Conservation (phyloP, 2,888 invertebrate genomes). For the Caprella mutica region DNA sequence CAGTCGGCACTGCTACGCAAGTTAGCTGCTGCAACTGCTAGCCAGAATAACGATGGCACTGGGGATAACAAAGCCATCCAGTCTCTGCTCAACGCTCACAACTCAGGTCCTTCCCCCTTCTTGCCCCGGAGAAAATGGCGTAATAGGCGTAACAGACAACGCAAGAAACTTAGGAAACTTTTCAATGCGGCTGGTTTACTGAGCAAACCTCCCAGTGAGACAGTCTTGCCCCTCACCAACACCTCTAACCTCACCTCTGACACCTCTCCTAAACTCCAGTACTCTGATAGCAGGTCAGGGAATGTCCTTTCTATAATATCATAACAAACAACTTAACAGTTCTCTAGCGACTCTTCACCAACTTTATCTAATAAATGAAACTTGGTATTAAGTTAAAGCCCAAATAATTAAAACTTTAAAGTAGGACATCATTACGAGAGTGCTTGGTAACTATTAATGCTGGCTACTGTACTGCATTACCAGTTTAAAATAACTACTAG, state of each 20-base stretch:
- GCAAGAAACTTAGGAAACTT: slow-evolving; percentile 23
- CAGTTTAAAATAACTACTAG: no score
- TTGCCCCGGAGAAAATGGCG: slow-evolving; percentile 31
- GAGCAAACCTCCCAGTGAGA: no score
- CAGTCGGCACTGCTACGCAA: slow-evolving; percentile 32
- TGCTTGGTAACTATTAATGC: no score
- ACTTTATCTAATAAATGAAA: no score
- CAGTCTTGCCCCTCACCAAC: not conserved
- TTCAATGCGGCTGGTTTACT: slow-evolving; percentile 8
- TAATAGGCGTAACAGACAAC: slow-evolving; percentile 27
- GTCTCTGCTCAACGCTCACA: not conserved
- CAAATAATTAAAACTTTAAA: no score
- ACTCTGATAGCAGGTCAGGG: no score
- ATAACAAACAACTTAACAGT: no score
- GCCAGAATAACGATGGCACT: not conserved
- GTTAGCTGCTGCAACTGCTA: slow-evolving; percentile 20
- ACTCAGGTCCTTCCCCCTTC: slow-evolving; percentile 6
- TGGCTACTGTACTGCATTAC: no score
- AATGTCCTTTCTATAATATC: no score
- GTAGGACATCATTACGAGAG: no score
- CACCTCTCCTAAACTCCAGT: not conserved
- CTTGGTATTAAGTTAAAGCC: no score
- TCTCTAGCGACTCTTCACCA: no score
- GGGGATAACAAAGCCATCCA: not conserved
- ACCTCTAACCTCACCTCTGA: not conserved